Base-by-base conservation (phyloP, 2,888 invertebrate species). In the Zele albiditarsus region DNA sequence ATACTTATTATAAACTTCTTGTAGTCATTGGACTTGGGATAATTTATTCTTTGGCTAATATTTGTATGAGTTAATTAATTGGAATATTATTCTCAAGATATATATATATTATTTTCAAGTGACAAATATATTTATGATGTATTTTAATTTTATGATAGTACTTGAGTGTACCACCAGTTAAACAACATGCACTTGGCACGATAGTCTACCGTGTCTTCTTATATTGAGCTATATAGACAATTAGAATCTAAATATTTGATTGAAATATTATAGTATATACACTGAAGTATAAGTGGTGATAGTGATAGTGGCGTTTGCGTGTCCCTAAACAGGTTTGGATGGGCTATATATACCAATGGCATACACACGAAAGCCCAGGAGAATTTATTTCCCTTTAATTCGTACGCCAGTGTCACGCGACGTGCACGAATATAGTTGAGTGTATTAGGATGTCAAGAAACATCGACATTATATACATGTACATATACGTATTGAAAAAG, bases 231-330 rank as follows among this genome's bases (percentile, higher is more conserved):
- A 46, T 46, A 16, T 46, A 46, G n/a, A 46, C 83, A 85, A 86
- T 82, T 83, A 82, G 79, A 79, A 31, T 78, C 80, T 87, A 83
- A 85, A 84, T 85, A 86, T 86, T 84, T 84, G 82, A 87, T 87
- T 85, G 86, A 86, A 85, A 84, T 86, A 86, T 85, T 85, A 82
- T 80, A 80, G 82, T 75, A 71, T 66, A 74, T 70, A 71, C 12
- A 65, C 33, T 27, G 58, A 23, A 27, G 25, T 63, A 63, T 46
- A 38, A 38, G 38, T 60, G 60, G 31, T 62, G 27, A 20, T 2
- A 20, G 23, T 49, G 25, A 25, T 62, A 49, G 16, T 65, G 65
- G 67, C 67, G 79, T 81, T 87, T 83, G 85, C 86, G 87, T 86
- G 86, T 81, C 80, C 78, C 79, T 79, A 81, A 84, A 84, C 82